Percentiles rank a stretch among this genome's conserved stretches.
These are phyloP conservation scores for Lucinisca nassula DNA, from an alignment of 2,888 invertebrate genomes.

Conservation along the genomic window DNA sequence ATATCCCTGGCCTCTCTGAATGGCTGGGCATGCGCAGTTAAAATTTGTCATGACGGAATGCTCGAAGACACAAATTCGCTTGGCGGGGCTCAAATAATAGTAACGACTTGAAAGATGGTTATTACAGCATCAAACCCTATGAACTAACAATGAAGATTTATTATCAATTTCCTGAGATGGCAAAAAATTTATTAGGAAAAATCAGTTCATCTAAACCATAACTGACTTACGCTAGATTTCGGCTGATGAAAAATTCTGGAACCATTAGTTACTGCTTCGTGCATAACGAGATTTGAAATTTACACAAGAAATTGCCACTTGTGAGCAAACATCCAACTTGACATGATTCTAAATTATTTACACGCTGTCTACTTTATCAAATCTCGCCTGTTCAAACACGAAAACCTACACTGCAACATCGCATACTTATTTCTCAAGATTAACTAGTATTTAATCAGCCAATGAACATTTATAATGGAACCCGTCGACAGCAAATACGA, in stretches of 20 bases:
- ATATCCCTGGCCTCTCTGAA: too few relatives aligned
- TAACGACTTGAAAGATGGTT: not conserved
- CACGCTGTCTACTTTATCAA: slow-evolving; percentile 13
- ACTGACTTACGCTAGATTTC: slow-evolving; percentile 1
- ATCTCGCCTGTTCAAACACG: not conserved
- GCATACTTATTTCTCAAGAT: slow-evolving; percentile 14
- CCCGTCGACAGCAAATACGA: slow-evolving; percentile 27
- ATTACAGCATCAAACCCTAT: not conserved
- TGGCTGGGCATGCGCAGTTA: too few relatives aligned
- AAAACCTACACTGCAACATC: not conserved
- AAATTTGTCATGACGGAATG: too few relatives aligned
- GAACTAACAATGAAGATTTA: not conserved
- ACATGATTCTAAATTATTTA: slow-evolving; percentile 16
- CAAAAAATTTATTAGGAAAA: slow-evolving; percentile 1
- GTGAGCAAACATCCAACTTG: not conserved
- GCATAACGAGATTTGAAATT: slow-evolving; percentile 15
- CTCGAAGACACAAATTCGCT: too few relatives aligned
- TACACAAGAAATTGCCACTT: slow-evolving; percentile 9
- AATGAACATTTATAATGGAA: slow-evolving; percentile 17
- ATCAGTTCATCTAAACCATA: slow-evolving; percentile 5
- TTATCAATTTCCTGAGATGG: not conserved
- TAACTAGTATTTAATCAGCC: slow-evolving; percentile 15
- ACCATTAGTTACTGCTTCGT: slow-evolving; percentile 3
- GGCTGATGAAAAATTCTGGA: not conserved
- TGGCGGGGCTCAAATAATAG: too few relatives aligned